Percentiles rank a stretch among this genome's conserved stretches.
phyloP scores from a whole-genome alignment of 2,888 invertebrate genomes.

The Cybosia mesomella region DNA sequence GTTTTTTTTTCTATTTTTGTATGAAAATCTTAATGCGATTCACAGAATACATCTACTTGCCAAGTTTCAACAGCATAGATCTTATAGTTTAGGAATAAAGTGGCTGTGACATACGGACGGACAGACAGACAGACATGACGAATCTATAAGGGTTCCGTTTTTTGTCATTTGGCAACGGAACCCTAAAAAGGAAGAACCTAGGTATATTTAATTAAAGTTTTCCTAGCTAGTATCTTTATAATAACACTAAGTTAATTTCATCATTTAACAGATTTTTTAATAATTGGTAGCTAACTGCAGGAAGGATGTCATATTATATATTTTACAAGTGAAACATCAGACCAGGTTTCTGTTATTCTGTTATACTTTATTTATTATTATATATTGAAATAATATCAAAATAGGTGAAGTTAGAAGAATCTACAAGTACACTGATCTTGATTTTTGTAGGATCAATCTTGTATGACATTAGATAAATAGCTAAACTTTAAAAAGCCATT shows the following conservation, averaged over 20 bases:
- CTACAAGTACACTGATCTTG: background rate
- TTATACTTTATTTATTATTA: background rate
- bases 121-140: no score
- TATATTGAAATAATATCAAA: background rate
- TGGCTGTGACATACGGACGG: no score
- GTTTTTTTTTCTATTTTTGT: no score
- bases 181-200: constrained; percentile 1
- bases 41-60: no score
- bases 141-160: no score
- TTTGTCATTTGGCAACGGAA: no score
- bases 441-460: background rate
- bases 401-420: background rate
- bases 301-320: background rate
- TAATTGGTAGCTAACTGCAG: background rate
- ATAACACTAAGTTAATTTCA: background rate
- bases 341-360: background rate
- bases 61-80: no score
- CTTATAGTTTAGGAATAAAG: no score
- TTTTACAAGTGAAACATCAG: background rate
- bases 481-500: background rate
- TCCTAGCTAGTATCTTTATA: background rate
- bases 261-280: background rate
- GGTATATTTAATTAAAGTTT: background rate
- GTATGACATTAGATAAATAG: background rate
- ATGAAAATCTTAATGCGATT: no score